Conservation (phyloP, 2,888 invertebrate species). For the Drosophila incognita region DNA sequence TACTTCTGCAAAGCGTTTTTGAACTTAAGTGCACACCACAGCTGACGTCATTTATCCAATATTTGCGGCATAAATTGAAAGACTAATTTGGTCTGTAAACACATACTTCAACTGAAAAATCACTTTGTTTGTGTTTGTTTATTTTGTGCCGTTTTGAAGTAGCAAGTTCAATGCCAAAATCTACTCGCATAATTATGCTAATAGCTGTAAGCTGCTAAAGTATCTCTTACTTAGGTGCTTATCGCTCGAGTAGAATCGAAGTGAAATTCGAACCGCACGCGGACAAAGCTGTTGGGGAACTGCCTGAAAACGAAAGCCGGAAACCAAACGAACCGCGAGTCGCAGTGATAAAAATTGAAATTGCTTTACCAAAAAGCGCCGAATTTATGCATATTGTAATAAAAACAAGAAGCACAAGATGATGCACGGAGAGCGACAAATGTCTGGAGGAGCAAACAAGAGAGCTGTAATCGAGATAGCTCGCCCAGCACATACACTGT, state of each 20-base stretch:
- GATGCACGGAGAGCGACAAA: slow-evolving; percentile 12
- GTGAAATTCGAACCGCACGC: slow-evolving; percentile 55
- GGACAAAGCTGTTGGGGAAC: slow-evolving; percentile 63
- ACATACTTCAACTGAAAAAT: slow-evolving; percentile 47
- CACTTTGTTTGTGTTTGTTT: slow-evolving; percentile 35
- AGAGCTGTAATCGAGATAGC: background rate
- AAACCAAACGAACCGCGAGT: slow-evolving; percentile 39
- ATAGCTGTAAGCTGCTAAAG: slow-evolving; percentile 14
- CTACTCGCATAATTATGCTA: slow-evolving; percentile 25
- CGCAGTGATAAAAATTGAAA: slow-evolving; percentile 47
- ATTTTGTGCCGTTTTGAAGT: slow-evolving; percentile 27
- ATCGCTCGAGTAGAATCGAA: slow-evolving; percentile 14
- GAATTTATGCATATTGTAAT: slow-evolving; percentile 58
- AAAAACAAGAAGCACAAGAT: slow-evolving; percentile 30
- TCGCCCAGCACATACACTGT: background rate
- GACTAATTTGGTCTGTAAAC: slow-evolving; percentile 69
- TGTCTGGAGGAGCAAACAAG: slow-evolving; percentile 27
- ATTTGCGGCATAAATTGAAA: slow-evolving; percentile 65
- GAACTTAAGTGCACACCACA: slow-evolving; percentile 23
- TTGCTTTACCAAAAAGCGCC: slow-evolving; percentile 55
- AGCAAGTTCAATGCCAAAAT: slow-evolving; percentile 72
- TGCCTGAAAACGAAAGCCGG: slow-evolving; percentile 55
- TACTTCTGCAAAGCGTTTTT: slow-evolving; percentile 29
- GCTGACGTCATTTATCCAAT: slow-evolving; percentile 74
- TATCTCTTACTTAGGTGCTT: slow-evolving; percentile 18